phyloP scores from a whole-genome alignment of 2,113 vertebrate species.

The Stegostoma tigrinum region DNA sequence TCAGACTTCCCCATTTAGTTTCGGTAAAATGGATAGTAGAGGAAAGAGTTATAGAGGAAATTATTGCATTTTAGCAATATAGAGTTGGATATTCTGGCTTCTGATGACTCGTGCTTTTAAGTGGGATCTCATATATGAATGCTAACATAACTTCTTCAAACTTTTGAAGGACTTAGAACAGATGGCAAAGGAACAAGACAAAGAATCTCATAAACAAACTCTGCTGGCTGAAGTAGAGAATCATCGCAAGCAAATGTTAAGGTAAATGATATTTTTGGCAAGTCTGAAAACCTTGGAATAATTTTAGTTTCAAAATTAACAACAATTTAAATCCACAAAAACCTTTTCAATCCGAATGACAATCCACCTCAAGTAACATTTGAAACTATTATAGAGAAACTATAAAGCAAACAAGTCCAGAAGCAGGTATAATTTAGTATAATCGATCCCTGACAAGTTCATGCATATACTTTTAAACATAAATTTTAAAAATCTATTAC shows the following conservation, averaged over 20 bases:
- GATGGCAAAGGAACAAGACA: slow-evolving; percentile 86
- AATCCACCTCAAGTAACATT: no score
- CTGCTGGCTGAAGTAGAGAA: slow-evolving; percentile 75
- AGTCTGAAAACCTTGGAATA: not conserved
- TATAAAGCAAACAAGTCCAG: not conserved
- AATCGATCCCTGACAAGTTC: not conserved
- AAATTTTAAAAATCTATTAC: not conserved
- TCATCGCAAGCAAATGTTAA: slow-evolving; percentile 89
- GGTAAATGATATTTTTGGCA: slow-evolving; percentile 54
- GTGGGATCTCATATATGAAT: not conserved
- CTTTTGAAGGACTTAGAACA: slow-evolving; percentile 77
- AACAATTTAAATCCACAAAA: no score
- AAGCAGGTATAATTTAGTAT: not conserved
- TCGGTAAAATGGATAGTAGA: not conserved
- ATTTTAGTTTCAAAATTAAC: not conserved
- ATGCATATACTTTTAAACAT: not conserved
- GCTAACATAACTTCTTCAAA: not conserved
- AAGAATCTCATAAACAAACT: slow-evolving; percentile 77
- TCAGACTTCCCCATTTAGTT: not conserved
- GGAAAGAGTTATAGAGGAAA: not conserved
- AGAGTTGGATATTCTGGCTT: not conserved
- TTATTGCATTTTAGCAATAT: not conserved
- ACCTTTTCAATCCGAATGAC: no score
- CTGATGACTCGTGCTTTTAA: not conserved
- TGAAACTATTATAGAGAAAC: not conserved